Percentiles rank a stretch among this genome's conserved stretches.
These are phyloP conservation scores for Dysidea cf. avara DNA, from an alignment of 37 sponge, comb jelly and placozoan species.

Conservation along the genomic window DNA sequence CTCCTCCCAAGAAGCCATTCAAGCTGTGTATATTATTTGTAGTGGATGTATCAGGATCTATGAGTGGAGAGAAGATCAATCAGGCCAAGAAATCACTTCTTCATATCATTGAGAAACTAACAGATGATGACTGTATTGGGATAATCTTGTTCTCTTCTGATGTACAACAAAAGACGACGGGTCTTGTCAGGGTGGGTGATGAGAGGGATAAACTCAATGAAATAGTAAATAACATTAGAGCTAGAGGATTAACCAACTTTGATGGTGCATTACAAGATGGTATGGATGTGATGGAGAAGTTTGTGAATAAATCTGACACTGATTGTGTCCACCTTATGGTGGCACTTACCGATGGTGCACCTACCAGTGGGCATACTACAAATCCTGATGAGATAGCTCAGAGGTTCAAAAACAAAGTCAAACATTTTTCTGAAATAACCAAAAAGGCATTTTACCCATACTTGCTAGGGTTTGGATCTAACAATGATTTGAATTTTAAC, in stretches of 20 bases:
- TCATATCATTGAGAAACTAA: conserved; percentile 49
- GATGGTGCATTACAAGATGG: conserved; percentile 32
- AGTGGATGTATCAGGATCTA: conserved; percentile 68
- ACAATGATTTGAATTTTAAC: conserved; percentile 29
- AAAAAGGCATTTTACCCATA: no score
- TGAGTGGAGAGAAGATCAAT: conserved; percentile 49
- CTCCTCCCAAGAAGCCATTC: conserved; percentile 7
- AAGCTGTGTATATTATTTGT: conserved; percentile 59
- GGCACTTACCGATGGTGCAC: conserved; percentile 61
- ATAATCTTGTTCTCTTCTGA: conserved; percentile 35
- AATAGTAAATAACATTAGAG: conserved; percentile 13
- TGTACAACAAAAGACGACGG: conserved; percentile 12
- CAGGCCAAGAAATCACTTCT: conserved; percentile 51
- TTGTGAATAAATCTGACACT: background rate
- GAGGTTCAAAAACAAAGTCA: conserved; percentile 30
- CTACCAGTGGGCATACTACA: conserved; percentile 36
- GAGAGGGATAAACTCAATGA: conserved; percentile 9
- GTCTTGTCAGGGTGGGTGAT: conserved; percentile 30
- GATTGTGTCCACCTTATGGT: conserved; percentile 38
- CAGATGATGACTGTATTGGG: conserved; percentile 26
- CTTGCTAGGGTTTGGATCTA: conserved; percentile 53
- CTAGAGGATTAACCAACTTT: conserved; percentile 52
- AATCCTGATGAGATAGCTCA: conserved; percentile 22
- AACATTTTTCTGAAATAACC: no score
- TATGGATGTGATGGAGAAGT: conserved; percentile 14